Conservation (phyloP, 2,888 invertebrate species). For the Scaptomyza parva region DNA sequence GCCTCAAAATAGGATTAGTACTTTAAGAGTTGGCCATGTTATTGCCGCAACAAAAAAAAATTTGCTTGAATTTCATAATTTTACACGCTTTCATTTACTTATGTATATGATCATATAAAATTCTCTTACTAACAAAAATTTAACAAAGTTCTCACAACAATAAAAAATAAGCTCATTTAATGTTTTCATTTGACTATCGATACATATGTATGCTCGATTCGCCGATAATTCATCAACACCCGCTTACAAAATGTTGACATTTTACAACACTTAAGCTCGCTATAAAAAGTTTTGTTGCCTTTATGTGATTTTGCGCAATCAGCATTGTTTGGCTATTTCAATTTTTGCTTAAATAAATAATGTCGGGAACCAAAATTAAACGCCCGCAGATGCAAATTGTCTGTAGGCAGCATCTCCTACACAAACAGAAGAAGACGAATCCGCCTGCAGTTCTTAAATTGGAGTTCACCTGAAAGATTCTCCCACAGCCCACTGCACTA, state of each 20-base stretch:
- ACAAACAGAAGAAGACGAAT: not conserved
- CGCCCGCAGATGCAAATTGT: constrained; percentile 49
- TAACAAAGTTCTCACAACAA: constrained; percentile 16
- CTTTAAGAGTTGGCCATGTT: constrained; percentile 53
- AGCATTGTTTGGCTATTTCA: constrained; percentile 29
- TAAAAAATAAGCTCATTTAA: not conserved
- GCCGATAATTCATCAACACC: not conserved
- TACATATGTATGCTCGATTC: not conserved
- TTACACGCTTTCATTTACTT: constrained; percentile 56
- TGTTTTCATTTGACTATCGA: not conserved
- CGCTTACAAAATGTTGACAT: not conserved
- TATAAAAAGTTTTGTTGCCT: not conserved
- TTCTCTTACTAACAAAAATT: constrained; percentile 8
- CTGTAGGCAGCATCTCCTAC: constrained; percentile 32
- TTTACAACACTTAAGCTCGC: constrained; percentile 22
- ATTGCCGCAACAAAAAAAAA: constrained; percentile 42
- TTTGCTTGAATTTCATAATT: constrained; percentile 42
- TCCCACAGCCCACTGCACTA: constrained; percentile 53
- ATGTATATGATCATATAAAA: constrained; percentile 9
- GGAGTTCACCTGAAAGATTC: constrained; percentile 41
- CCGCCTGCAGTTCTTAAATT: constrained; percentile 30
- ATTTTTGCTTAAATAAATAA: constrained; percentile 32
- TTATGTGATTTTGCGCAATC: constrained; percentile 20
- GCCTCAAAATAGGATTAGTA: constrained; percentile 72
- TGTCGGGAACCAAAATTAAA: constrained; percentile 22